A percentile compares a stretch with the other conserved stretches of the same genome.
Evolutionary conservation across 2,888 invertebrate genomes (phyloP).

Genomic region (Lasioglossum leucozonium): DNA sequence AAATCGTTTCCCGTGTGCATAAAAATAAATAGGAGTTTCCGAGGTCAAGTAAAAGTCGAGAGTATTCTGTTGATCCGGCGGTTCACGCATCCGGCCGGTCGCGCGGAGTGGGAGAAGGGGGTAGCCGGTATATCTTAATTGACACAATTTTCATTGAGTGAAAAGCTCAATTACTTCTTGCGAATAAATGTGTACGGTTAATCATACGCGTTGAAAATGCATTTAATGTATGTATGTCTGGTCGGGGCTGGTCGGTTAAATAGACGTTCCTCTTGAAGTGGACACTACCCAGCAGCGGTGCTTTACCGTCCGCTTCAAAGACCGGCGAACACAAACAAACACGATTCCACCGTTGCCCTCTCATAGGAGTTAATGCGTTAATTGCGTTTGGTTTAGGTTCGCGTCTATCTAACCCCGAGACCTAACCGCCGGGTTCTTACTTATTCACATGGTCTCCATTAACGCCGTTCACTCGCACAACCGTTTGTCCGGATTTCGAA

Average conservation of each 20-base stretch:
- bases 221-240: neutral
- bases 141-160: neutral
- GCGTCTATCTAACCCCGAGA: neutral
- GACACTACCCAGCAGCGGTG: neutral
- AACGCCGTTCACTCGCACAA: neutral
- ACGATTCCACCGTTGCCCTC: neutral
- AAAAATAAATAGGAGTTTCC: neutral
- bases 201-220: neutral
- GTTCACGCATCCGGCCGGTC: neutral
- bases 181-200: neutral
- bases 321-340: constrained; percentile 9
- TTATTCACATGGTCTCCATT: neutral
- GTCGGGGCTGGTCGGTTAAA: neutral
- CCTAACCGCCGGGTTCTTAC: neutral
- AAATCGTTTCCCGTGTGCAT: neutral
- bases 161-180: neutral
- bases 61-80: neutral
- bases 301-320: neutral
- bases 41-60: neutral
- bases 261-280: neutral
- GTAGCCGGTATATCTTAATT: neutral
- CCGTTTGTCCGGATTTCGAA: neutral
- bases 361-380: constrained; percentile 15
- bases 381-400: constrained; percentile 10
- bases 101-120: too few species aligned